Base-by-base conservation (phyloP, 64 coral and sea anemone genomes). In the Montipora cactus region DNA sequence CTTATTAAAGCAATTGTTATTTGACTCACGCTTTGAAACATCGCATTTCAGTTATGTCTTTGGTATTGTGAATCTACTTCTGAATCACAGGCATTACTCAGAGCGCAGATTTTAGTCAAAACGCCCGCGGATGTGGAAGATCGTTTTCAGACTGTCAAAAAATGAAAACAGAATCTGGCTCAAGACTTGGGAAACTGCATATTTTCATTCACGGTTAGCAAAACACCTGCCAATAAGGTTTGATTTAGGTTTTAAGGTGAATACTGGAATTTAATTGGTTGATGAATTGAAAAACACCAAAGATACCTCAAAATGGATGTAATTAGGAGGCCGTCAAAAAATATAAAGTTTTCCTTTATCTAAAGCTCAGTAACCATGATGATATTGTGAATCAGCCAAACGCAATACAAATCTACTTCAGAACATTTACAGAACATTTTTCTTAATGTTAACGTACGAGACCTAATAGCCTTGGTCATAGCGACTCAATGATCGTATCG, bases 161-260 rank as follows among this genome's bases (percentile, higher is more conserved):
- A 72, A 71, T 20, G 45, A 18, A 71, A 71, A 64, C 47, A 45
- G 14, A 10, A 71, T 71, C 3, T 86, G 44, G 45, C 45, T 78
- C 14, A 49, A 6, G 47, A 49, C 44, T 51, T 4, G 11, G 47
- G 66, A 72, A 86, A 86, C 82, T 69, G 47, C 68, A 69, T 49
- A 72, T 86, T 86, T 86, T 72, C 66, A 21, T 86, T 18, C 82
- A 71, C 2, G 82, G 82, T 86, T 86, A 72, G 82, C 37, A 46
- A 86, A 86, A 86, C 82, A 86, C 82, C 82, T 86, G 82, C 18
- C 59, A 12, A 6, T 71, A 64, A 7, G 66, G 18, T 86, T 84
- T 86, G 82, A 72, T 52, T 86, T 86, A 50, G 62, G 66, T 86
- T 72, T 71, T 70, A 37, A 50, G 82, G 82, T 72, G 68, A 72